Evolutionary conservation across 2,797 vertebrate genomes (phyloP).

Genomic region (Paramormyrops hopkinsi): DNA sequence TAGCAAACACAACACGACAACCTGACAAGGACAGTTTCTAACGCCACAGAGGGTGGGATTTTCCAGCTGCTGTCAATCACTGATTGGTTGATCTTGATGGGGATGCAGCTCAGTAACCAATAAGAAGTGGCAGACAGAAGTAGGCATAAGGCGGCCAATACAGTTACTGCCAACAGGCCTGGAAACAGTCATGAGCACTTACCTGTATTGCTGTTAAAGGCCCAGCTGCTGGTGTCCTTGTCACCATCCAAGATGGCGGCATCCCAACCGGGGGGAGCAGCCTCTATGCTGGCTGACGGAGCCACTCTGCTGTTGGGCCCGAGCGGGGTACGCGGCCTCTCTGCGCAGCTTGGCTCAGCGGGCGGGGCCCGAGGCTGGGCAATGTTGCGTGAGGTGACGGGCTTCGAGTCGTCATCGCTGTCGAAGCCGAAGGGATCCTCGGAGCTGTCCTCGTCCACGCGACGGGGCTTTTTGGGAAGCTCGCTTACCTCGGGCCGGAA

Average conservation of each 20-base stretch:
- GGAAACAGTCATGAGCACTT: slow-evolving; percentile 30
- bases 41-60: background rate
- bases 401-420: slow-evolving; percentile 92
- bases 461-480: slow-evolving; percentile 75
- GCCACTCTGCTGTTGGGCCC: slow-evolving; percentile 50
- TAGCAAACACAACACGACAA: background rate
- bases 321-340: slow-evolving; percentile 38
- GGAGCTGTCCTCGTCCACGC: slow-evolving; percentile 62
- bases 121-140: background rate
- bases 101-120: background rate
- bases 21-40: background rate
- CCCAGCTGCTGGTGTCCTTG: slow-evolving; percentile 61
- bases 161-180: background rate
- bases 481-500: slow-evolving; percentile 70
- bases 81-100: background rate
- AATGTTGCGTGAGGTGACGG: slow-evolving; percentile 82
- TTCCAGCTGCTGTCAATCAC: background rate
- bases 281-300: slow-evolving; percentile 40
- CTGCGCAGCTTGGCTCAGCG: slow-evolving; percentile 44
- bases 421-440: slow-evolving; percentile 98
- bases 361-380: slow-evolving; percentile 51
- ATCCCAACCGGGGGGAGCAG: slow-evolving; percentile 23
- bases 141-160: background rate
- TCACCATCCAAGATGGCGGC: slow-evolving; percentile 37
- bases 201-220: slow-evolving; percentile 72